Base-by-base conservation (phyloP, 64 coral and sea anemone genomes). In the Pachyseris speciosa region DNA sequence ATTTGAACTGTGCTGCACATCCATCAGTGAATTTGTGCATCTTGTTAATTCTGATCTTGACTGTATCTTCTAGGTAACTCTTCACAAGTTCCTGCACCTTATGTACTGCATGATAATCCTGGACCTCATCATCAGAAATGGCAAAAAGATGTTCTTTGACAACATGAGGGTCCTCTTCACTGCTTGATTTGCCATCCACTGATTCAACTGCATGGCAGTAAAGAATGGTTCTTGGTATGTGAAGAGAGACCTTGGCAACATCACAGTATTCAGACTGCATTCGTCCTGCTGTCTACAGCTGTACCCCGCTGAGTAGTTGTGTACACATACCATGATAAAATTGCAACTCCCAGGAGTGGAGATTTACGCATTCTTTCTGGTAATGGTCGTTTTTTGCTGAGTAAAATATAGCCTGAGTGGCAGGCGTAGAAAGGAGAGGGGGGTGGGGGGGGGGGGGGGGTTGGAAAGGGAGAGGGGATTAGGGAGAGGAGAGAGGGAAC, bases 1-100 rank as follows among this genome's bases (percentile, higher is more conserved):
- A 92, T 58, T 78, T 92, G 73, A 78, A 92, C 41, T 92, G 90
- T 0, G 57, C 70, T 15, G 89, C 77, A 72, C 77, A 91, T 1
- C 74, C n/a, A n/a, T n/a, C n/a, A n/a, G n/a, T n/a, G n/a, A n/a
- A n/a, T n/a, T n/a, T n/a, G n/a, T n/a, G n/a, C 89, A 83, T 91
- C 89, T 70, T 76, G 83, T 24, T 61, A 26, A 64, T 26, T 25
- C 28, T 64, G 0, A 64, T 26, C 0, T 64, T 20, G 22, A 64
- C 7, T 9, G 24, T 20, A 25, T 9, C n/a, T 64, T 64, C 59
- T 25, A 64, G 24, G 59, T 64, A 28, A 7, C 59, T 26, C n/a
- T 6, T 45, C 10, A 45, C 10, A 6, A 64, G 9, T 64, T 64
- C 59, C 59, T 64, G 59, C 2, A 5, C 59, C 59, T 64, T 64